phyloP scores from a whole-genome alignment of 2,113 vertebrate genomes.

The Cyphomyrus plagiostoma region DNA sequence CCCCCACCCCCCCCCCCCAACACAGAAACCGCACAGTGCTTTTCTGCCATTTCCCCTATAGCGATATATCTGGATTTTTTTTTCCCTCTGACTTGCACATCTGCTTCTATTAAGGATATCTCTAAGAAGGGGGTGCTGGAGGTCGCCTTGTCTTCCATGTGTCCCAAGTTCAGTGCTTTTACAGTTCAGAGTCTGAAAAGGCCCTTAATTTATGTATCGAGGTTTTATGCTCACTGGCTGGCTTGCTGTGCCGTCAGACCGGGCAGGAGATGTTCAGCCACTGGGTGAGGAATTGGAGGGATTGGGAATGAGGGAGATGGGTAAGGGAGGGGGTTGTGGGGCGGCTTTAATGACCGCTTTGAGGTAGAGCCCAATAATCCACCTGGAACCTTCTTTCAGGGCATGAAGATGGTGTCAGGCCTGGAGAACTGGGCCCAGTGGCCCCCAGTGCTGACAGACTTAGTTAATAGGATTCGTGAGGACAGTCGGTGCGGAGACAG shows the following conservation, averaged over 20 bases:
- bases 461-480: neutral
- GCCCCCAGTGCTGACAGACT: neutral
- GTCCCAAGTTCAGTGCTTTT: neutral
- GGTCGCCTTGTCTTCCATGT: neutral
- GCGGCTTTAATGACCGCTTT: neutral
- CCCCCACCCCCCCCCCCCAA: neutral
- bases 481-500: neutral
- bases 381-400: neutral
- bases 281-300: neutral
- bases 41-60: neutral
- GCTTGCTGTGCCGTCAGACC: neutral
- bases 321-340: neutral
- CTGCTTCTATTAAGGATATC: constrained; percentile 6
- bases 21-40: neutral
- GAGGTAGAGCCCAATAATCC: neutral
- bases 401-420: neutral
- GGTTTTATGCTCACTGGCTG: neutral
- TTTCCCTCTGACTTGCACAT: neutral
- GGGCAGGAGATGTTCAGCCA: neutral
- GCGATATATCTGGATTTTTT: constrained; percentile 5
- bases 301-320: neutral
- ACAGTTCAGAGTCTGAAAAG: constrained; percentile 2
- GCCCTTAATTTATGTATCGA: neutral
- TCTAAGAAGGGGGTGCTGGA: neutral
- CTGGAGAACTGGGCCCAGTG: neutral